Percentiles rank a stretch among this genome's conserved stretches.
Conservation (phyloP, 2,113 vertebrate species). For the Corythornis madagascariensis region DNA sequence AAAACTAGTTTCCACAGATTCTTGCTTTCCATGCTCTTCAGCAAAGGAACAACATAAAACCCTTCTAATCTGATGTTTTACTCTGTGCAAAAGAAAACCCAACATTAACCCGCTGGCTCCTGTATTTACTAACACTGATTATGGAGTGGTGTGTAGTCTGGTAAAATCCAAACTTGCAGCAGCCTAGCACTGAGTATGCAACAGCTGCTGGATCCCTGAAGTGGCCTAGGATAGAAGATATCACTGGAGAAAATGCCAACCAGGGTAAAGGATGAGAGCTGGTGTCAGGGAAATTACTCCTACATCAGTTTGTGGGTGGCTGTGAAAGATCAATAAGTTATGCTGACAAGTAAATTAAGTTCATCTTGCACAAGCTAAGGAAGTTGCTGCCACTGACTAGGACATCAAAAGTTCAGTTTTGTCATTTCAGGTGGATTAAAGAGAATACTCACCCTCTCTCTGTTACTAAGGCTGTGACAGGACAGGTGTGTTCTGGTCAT, state of each 20-base stretch:
- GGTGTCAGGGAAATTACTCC: background rate
- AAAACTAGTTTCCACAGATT: background rate
- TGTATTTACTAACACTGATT: background rate
- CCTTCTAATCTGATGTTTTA: background rate
- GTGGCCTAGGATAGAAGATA: background rate
- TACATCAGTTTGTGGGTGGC: background rate
- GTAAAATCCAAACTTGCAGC: background rate
- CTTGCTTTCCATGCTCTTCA: background rate
- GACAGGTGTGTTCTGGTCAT: background rate
- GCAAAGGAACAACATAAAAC: background rate
- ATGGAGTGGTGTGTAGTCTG: background rate
- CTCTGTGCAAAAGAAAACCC: background rate
- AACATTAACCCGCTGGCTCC: background rate
- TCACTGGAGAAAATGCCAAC: background rate
- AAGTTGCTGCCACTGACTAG: background rate
- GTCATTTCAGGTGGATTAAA: background rate
- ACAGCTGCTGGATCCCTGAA: background rate
- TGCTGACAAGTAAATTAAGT: background rate
- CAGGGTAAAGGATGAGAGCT: background rate
- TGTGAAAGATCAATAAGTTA: background rate
- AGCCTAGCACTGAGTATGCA: background rate
- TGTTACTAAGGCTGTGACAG: background rate
- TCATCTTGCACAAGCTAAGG: rapidly evolving
- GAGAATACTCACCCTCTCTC: background rate
- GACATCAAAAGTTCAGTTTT: background rate